These are phyloP conservation scores for Frieseomelitta varia DNA, from an alignment of 1,140 invertebrate genomes.

Conservation along the genomic window DNA sequence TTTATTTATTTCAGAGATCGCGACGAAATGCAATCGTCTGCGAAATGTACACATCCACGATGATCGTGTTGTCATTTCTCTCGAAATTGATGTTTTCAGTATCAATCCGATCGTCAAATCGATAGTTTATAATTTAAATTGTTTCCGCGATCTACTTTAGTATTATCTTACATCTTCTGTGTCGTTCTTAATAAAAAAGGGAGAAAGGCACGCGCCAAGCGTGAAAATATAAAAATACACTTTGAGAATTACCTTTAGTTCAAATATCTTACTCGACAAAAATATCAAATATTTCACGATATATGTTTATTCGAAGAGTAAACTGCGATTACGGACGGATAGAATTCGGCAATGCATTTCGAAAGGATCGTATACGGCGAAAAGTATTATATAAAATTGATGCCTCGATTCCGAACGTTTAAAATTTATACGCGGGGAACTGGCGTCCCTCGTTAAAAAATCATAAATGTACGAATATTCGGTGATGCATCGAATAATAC, in stretches of 20 bases:
- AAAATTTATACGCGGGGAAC: too few species aligned
- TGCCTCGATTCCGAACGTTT: not conserved
- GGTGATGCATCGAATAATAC: not conserved
- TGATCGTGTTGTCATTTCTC: too few species aligned
- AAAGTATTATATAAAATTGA: not conserved
- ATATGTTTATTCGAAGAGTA: not conserved
- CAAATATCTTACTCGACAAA: not conserved
- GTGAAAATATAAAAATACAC: too few species aligned
- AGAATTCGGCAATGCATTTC: not conserved
- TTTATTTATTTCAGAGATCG: slow-evolving; percentile 21
- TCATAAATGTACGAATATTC: too few species aligned
- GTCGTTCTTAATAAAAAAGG: too few species aligned
- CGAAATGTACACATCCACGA: not conserved
- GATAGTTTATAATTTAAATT: too few species aligned
- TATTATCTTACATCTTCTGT: too few species aligned
- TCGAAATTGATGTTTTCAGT: too few species aligned
- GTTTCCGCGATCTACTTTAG: too few species aligned
- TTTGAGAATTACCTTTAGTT: not conserved
- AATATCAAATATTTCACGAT: not conserved
- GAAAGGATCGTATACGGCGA: not conserved
- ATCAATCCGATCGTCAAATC: too few species aligned
- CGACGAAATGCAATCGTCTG: not conserved
- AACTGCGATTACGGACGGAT: not conserved
- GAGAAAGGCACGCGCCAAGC: too few species aligned
- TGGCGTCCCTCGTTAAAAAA: too few species aligned